These are phyloP conservation scores for Melanerpes formicivorus DNA, from an alignment of 2,113 vertebrate species.

Conservation along the genomic window DNA sequence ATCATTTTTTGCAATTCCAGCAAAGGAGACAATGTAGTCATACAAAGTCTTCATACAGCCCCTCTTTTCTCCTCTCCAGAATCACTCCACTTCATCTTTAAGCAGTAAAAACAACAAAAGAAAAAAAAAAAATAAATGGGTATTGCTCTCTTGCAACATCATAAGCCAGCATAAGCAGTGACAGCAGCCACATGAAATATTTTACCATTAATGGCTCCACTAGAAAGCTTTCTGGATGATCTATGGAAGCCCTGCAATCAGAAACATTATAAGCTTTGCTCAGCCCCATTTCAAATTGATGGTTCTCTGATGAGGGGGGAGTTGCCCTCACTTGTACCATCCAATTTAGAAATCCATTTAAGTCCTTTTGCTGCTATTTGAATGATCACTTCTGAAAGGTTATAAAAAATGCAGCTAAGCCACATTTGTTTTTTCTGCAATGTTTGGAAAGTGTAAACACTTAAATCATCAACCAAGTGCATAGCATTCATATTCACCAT, in stretches of 20 bases:
- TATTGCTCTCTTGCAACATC: not conserved
- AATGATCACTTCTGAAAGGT: conserved; percentile 23
- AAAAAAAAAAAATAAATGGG: not conserved
- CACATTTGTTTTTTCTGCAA: conserved; percentile 23
- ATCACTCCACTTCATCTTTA: not conserved
- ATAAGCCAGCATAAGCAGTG: not conserved
- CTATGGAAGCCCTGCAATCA: conserved; percentile 24
- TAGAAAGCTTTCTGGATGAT: conserved; percentile 31
- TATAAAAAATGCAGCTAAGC: conserved; percentile 27
- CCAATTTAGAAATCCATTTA: conserved; percentile 36
- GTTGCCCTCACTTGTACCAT: conserved; percentile 10
- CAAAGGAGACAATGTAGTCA: not conserved
- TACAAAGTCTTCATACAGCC: not conserved
- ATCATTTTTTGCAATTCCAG: not conserved
- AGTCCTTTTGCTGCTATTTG: conserved; percentile 29
- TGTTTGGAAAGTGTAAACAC: conserved; percentile 44
- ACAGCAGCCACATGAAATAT: conserved; percentile 41
- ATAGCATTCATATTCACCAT: conserved; percentile 49
- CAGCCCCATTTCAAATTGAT: not conserved
- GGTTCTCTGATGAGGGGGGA: conserved; percentile 9
- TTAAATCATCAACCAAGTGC: conserved; percentile 52
- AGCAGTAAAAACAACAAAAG: not conserved
- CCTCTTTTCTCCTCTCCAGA: not conserved
- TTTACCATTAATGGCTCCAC: conserved; percentile 61
- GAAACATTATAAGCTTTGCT: conserved; percentile 7